Conservation (phyloP, 2,797 vertebrate species). For the Ambastaia sidthimunki region DNA sequence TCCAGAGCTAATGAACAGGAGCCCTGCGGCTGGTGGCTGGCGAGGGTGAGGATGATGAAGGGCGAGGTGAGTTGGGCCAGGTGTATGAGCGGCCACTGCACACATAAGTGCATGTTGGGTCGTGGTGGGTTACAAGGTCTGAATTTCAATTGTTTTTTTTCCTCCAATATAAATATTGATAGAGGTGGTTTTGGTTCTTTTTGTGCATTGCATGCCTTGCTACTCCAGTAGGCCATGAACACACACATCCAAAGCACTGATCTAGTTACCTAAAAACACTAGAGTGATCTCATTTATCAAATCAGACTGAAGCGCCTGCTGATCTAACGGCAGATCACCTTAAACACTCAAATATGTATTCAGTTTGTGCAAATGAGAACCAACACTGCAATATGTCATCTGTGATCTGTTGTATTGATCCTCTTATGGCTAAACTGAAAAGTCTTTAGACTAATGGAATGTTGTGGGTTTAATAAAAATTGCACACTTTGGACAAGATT, state of each 20-base stretch:
- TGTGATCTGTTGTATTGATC: too few species aligned
- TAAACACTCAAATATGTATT: background rate
- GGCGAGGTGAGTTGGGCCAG: conserved; percentile 82
- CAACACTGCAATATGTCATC: too few species aligned
- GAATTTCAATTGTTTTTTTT: background rate
- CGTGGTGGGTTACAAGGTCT: background rate
- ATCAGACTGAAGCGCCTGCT: conserved; percentile 6
- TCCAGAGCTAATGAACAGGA: conserved; percentile 92
- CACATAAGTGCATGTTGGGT: too few species aligned
- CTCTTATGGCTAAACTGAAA: too few species aligned
- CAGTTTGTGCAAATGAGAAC: too few species aligned
- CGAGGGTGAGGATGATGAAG: conserved; percentile 93
- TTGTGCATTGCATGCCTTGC: conserved; percentile 18
- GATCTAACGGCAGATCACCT: background rate
- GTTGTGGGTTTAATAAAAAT: too few species aligned
- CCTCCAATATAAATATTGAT: conserved; percentile 32
- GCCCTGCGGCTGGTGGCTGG: conserved; percentile 93
- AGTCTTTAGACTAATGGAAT: too few species aligned
- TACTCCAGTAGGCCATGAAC: conserved; percentile 33
- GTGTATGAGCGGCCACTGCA: background rate
- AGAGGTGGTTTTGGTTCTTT: conserved; percentile 22
- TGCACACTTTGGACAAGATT: too few species aligned
- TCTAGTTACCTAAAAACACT: conserved; percentile 54
- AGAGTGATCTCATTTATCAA: conserved; percentile 33
- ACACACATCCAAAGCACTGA: conserved; percentile 42